Evolutionary conservation across 2,888 invertebrate genomes (phyloP), one percentile per base, ranked within the genome.

Genomic region (Phorcus lineatus): DNA sequence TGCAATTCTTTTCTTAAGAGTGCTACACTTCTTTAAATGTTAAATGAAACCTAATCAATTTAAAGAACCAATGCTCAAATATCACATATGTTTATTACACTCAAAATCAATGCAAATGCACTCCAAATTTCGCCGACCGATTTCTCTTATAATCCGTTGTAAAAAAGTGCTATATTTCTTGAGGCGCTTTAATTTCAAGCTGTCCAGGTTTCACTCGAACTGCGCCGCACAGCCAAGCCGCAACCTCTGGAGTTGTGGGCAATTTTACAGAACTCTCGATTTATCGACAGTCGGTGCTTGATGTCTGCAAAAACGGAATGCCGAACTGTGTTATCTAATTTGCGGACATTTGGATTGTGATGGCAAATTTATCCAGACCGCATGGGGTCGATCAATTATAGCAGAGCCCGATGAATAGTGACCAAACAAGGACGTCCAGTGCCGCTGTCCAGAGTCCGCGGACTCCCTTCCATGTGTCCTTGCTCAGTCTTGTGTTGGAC

Each of bases 261-360:
- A 62, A 62, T 62, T 62, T 62, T 62, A 62, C 28, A 28, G 62
- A 62, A 62, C 62, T 28, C 62, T 62, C 62, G 24, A 62, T 62
- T 62, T 62, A 62, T 62, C 62, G 62, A 62, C 62, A 62, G 62
- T 62, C 62, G 17, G 62, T 62, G 62, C 28, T 62, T 62, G 62
- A 62, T 62, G 62, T 62, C 62, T 62, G 62, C 62, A 62, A 62
- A 62, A 62, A 62, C 62, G 28, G 28, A 62, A 62, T 62, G 62
- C 62, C 62, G 62, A 62, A 62, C 62, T 62, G 62, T 62, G 62
- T 62, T 62, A 62, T 62, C 62, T 62, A 62, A 62, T 62, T 62
- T 62, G 28, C 62, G 62, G 62, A 62, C 62, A 62, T 62, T 62
- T 62, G 62, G 62, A 28, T 62, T 13, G 62, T 62, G 62, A 62